Conservation (phyloP, 2,888 invertebrate genomes). For the Tridacna crocea region DNA sequence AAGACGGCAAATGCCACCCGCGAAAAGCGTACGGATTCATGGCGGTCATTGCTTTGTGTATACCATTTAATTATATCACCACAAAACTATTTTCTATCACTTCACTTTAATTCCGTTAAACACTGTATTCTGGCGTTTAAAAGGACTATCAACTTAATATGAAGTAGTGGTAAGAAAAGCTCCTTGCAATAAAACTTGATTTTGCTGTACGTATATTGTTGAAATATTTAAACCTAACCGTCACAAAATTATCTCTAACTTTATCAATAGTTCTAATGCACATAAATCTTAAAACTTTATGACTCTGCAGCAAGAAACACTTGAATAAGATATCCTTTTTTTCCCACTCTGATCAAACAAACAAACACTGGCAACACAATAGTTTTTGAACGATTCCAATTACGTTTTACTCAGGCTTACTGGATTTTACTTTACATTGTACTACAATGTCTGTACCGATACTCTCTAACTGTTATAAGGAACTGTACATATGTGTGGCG, state of each 20-base stretch:
- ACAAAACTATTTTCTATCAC: not conserved
- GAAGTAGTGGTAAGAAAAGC: no score
- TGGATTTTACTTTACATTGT: not conserved
- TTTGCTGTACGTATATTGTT: no score
- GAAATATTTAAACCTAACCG: no score
- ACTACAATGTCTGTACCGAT: no score
- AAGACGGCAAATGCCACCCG: slow-evolving; percentile 79
- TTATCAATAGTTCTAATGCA: no score
- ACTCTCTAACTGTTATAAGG: no score
- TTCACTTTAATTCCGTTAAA: no score
- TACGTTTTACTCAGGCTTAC: not conserved
- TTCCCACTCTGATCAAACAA: slow-evolving; percentile 14
- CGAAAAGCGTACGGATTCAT: slow-evolving; percentile 80
- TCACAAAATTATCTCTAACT: no score
- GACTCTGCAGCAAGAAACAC: not conserved
- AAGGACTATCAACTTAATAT: no score
- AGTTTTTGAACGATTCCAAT: not conserved
- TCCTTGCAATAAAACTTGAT: no score
- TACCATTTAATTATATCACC: slow-evolving; percentile 23
- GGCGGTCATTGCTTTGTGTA: slow-evolving; percentile 58
- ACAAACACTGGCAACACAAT: slow-evolving; percentile 25
- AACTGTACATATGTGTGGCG: no score
- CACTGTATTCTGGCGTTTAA: no score
- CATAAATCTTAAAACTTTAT: not conserved
- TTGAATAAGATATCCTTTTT: not conserved